phyloP scores from a whole-genome alignment of 1,140 invertebrate genomes.

The Saccostrea cuccullata region DNA sequence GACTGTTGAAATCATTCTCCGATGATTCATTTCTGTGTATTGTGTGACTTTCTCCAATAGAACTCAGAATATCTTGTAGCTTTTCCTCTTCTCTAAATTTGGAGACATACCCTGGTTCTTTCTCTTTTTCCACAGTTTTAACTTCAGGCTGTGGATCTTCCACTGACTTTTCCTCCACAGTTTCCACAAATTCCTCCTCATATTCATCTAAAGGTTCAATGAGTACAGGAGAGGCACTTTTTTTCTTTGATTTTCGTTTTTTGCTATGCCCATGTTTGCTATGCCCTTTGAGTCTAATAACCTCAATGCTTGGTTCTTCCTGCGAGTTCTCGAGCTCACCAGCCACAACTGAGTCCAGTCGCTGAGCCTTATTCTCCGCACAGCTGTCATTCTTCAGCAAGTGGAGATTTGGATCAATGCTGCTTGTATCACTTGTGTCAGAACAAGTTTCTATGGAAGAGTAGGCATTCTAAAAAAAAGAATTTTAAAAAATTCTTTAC shows the following conservation, averaged over 20 bases:
- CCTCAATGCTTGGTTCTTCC: conserved; percentile 56
- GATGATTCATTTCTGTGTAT: neutral
- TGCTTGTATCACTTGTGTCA: conserved; percentile 1
- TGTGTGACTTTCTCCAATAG: neutral
- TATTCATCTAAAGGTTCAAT: conserved; percentile 35
- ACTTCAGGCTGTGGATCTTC: neutral
- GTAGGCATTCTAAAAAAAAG: neutral
- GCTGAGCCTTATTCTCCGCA: conserved; percentile 48
- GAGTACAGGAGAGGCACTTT: conserved; percentile 13
- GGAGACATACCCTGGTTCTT: conserved; percentile 23
- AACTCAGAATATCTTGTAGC: conserved; percentile 8
- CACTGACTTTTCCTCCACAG: conserved; percentile 32
- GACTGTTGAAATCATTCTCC: neutral
- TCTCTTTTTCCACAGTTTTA: neutral
- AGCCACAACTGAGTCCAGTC: conserved; percentile 50
- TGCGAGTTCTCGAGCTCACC: conserved; percentile 53
- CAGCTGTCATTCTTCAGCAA: conserved; percentile 36
- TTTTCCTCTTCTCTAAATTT: conserved; percentile 20
- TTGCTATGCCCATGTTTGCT: conserved; percentile 54
- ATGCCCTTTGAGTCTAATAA: conserved; percentile 58
- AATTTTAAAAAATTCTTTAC: too few relatives aligned
- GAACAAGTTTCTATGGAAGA: neutral
- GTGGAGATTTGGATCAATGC: conserved; percentile 6
- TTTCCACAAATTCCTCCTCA: conserved; percentile 33
- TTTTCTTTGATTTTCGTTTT: conserved; percentile 42